phyloP scores from a whole-genome alignment of 2,888 invertebrate genomes.

The Mesorhabditis belari region DNA sequence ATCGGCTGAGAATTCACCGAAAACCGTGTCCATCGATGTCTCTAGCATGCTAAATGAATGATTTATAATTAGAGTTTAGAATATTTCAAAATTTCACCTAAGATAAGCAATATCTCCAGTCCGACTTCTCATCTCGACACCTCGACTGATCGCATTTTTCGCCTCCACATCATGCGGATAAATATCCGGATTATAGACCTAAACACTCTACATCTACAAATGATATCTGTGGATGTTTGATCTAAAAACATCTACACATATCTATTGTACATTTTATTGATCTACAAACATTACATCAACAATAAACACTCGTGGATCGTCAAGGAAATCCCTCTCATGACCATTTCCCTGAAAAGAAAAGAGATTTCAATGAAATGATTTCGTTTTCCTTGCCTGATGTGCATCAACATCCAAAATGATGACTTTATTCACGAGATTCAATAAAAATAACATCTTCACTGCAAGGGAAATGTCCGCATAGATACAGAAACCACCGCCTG shows the following conservation, averaged over 20 bases:
- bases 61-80: neutral
- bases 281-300: conserved; percentile 66
- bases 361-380: neutral
- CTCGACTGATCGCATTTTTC: neutral
- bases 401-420: conserved; percentile 88
- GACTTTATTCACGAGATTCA: conserved; percentile 54
- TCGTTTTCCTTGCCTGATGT: conserved; percentile 67
- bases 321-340: conserved; percentile 73
- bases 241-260: conserved; percentile 5
- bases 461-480: conserved; percentile 76
- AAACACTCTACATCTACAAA: neutral
- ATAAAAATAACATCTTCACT: conserved; percentile 65
- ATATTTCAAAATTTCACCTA: neutral
- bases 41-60: conserved; percentile 16
- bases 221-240: conserved; percentile 13
- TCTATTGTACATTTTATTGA: conserved; percentile 15
- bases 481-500: conserved; percentile 81
- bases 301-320: conserved; percentile 70
- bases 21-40: conserved; percentile 61
- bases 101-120: neutral
- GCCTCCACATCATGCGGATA: conserved; percentile 67
- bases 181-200: conserved; percentile 68
- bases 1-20: conserved; percentile 61
- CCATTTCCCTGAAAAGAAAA: conserved; percentile 69
- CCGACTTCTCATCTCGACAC: neutral